Percentiles rank a stretch among this genome's conserved stretches.
Evolutionary conservation across 30 jellyfish, hydroid and myxozoan genomes (phyloP).

Genomic region (Chironex yamaguchii): DNA sequence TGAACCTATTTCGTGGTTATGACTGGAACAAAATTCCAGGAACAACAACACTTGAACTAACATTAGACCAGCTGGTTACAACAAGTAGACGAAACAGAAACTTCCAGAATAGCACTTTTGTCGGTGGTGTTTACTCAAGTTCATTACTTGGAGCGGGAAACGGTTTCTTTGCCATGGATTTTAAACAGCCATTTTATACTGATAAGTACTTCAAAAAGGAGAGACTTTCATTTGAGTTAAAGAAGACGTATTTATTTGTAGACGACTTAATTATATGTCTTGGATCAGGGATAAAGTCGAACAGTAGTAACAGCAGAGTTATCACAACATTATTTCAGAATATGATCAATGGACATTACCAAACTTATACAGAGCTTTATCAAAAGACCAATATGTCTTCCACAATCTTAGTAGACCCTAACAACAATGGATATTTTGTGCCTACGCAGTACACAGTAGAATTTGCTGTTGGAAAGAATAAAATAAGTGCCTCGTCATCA

Average conservation of each 20-base stretch:
- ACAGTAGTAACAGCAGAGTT: neutral
- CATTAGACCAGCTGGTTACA: neutral
- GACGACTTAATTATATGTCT: no score
- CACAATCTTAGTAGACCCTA: neutral
- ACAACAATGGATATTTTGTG: neutral
- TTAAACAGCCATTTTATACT: conserved; percentile 19
- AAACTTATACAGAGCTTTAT: neutral
- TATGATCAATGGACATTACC: neutral
- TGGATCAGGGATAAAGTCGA: no score
- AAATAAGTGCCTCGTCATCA: no score
- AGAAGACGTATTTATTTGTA: no score
- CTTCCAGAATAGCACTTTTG: conserved; percentile 7
- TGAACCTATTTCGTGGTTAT: conserved; percentile 39
- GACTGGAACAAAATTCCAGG: conserved; percentile 58
- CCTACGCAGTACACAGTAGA: neutral
- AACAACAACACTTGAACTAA: conserved; percentile 33
- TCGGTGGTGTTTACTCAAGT: no score
- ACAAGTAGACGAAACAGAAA: conserved; percentile 17
- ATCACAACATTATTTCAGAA: conserved; percentile 46
- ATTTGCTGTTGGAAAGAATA: neutral
- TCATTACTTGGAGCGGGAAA: conserved; percentile 14
- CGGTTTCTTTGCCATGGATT: conserved; percentile 56
- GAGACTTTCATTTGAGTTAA: neutral
- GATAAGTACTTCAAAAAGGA: neutral
- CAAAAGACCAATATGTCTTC: no score